Evolutionary conservation across 2,888 invertebrate species (phyloP), one percentile per base, ranked within the genome.

Genomic region (Fragum sueziense): DNA sequence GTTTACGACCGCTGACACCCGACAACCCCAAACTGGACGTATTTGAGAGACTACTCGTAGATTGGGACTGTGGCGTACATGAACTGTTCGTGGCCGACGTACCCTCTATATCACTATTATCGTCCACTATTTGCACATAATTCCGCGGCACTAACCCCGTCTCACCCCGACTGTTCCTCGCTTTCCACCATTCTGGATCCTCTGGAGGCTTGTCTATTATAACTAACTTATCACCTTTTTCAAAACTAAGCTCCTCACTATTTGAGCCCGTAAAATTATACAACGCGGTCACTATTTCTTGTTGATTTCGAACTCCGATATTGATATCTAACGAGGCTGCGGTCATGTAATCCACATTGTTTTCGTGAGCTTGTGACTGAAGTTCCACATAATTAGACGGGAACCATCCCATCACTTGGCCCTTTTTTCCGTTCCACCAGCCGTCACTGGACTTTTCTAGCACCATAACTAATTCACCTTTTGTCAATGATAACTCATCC

Each of bases 171-270:
- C 96, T 95, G 94, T 99, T 99, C 67, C 98, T 95, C 74, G 99
- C 99, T 92, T 97, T 97, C 95, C 96, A 98, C 99, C 99, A 99
- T 94, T 99, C 99, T 11, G 99, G 99, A 95, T 99, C 99, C 82
- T 98, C 97, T 7, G 97, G 96, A 11, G 99, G 99, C 92, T 98
- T 96, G 94, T 99, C 99, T 84, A 99, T 95, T 88, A 99, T 97
- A 94, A 99, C 98, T 87, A 99, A 94, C 70, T 97, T 85, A 94
- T 99, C 99, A 70, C 98, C 98, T 93, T 99, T 99, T 93, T 98
- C 97, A 93, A 99, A 99, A 86, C 97, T 97, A 88, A 99, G 94
- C 94, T 99, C 99, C 93, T 98, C 98, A 93, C 97, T 86, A 84
- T 92, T 92, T 61, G 89, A 96, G 93, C 98, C 98, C 86, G 97